phyloP scores from a whole-genome alignment of 2,113 vertebrate genomes.

The Lagopus muta region DNA sequence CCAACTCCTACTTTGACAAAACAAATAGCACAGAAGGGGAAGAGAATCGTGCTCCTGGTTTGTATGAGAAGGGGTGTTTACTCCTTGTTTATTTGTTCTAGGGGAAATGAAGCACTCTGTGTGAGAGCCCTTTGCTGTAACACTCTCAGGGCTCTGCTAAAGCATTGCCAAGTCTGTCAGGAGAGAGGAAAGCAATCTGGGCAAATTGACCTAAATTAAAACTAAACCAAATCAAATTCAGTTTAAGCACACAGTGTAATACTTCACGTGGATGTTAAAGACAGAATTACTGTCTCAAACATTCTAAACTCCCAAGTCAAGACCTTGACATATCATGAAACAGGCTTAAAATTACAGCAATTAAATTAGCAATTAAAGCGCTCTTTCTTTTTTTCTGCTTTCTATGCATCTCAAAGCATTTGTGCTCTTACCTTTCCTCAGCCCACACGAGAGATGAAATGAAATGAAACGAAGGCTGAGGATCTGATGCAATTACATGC shows the following conservation, averaged over 20 bases:
- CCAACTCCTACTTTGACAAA: neutral
- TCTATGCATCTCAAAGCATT: neutral
- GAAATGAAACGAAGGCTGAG: neutral
- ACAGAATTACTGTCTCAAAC: neutral
- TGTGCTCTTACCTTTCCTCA: neutral
- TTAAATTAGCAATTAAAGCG: neutral
- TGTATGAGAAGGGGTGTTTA: neutral
- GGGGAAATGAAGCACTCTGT: constrained; percentile 51
- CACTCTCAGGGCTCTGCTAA: neutral
- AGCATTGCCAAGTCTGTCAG: constrained; percentile 47
- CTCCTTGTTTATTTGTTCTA: constrained; percentile 58
- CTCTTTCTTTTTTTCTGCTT: neutral
- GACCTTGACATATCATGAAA: neutral
- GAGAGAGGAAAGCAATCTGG: constrained; percentile 19
- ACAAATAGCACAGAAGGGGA: neutral
- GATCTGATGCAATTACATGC: neutral
- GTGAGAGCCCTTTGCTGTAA: constrained; percentile 27
- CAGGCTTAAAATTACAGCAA: neutral
- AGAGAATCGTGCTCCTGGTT: neutral
- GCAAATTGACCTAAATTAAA: constrained; percentile 35
- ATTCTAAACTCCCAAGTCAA: neutral
- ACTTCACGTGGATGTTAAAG: neutral
- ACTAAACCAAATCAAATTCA: constrained; percentile 4
- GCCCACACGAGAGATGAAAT: neutral
- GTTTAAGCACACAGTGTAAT: neutral